Conservation (phyloP, 2,113 vertebrate species). For the Neodontobutis hainanensis region DNA sequence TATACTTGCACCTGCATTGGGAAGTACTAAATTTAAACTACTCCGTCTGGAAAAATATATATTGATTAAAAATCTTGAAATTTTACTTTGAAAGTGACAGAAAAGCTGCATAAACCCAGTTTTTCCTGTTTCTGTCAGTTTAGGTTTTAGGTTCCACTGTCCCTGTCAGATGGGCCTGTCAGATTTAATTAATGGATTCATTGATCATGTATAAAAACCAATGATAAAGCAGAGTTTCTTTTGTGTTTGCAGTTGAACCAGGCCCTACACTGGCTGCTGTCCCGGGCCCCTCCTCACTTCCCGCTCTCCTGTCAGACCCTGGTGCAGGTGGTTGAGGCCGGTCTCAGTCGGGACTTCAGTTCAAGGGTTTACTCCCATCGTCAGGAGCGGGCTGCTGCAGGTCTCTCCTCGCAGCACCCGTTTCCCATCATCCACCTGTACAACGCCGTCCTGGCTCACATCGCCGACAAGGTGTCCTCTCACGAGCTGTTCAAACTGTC, state of each 20-base stretch:
- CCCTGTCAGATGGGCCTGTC: too few relatives aligned
- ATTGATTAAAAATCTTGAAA: too few relatives aligned
- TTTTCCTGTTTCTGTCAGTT: too few relatives aligned
- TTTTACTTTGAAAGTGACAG: too few relatives aligned
- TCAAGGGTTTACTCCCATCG: constrained; percentile 81
- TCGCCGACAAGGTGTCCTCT: constrained; percentile 82
- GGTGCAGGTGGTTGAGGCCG: constrained; percentile 84
- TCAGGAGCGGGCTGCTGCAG: constrained; percentile 74
- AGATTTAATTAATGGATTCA: too few relatives aligned
- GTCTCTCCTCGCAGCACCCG: constrained; percentile 81
- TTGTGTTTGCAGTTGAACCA: constrained; percentile 75
- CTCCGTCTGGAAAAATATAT: too few relatives aligned
- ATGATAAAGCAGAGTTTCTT: not conserved
- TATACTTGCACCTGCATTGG: too few relatives aligned
- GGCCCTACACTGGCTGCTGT: constrained; percentile 85
- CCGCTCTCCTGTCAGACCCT: constrained; percentile 86
- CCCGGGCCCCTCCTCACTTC: constrained; percentile 73
- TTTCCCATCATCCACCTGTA: constrained; percentile 84
- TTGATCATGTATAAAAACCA: too few relatives aligned
- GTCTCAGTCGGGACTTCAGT: constrained; percentile 83
- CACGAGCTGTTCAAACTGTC: constrained; percentile 83
- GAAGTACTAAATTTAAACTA: too few relatives aligned
- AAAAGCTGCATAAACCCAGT: too few relatives aligned
- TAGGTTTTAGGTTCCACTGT: too few relatives aligned
- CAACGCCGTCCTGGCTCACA: constrained; percentile 84